Evolutionary conservation across 2,797 vertebrate species (phyloP).

Genomic region (Sardinella longiceps): DNA sequence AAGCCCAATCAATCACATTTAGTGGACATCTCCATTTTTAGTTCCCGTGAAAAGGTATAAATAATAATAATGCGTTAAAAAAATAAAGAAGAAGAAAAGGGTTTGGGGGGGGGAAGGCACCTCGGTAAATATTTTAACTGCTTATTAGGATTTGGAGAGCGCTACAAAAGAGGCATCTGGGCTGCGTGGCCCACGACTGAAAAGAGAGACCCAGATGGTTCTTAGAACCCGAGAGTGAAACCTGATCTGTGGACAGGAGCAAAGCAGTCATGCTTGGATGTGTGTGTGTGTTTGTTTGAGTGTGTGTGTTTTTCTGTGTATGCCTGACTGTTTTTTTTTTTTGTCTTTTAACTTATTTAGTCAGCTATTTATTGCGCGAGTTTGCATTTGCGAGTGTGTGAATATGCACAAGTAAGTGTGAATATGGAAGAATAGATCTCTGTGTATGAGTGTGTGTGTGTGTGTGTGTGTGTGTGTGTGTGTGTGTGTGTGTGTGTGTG

Average conservation of each 20-base stretch:
- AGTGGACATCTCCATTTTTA: constrained; percentile 99
- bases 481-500: constrained; percentile 27
- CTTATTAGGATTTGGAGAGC: constrained; percentile 94
- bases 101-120: constrained; percentile 71
- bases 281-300: constrained; percentile 38
- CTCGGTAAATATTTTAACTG: constrained; percentile 99
- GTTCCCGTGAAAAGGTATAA: constrained; percentile 97
- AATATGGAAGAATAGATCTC: background rate
- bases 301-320: constrained; percentile 43
- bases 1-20: constrained; percentile 99
- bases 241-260: constrained; percentile 70
- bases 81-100: constrained; percentile 45
- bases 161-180: constrained; percentile 98
- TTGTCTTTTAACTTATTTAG: too few species aligned
- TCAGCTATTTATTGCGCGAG: constrained; percentile 7
- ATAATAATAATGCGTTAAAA: constrained; percentile 92
- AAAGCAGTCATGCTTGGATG: constrained; percentile 61
- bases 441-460: constrained; percentile 25
- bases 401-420: constrained; percentile 4
- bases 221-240: constrained; percentile 81
- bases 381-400: background rate
- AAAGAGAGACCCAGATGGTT: constrained; percentile 90
- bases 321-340: background rate
- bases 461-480: constrained; percentile 28
- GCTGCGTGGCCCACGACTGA: constrained; percentile 80